A percentile compares a stretch with the other conserved stretches of the same genome.
Conservation (phyloP, 2,888 invertebrate species). For the Drosophila leonis region DNA sequence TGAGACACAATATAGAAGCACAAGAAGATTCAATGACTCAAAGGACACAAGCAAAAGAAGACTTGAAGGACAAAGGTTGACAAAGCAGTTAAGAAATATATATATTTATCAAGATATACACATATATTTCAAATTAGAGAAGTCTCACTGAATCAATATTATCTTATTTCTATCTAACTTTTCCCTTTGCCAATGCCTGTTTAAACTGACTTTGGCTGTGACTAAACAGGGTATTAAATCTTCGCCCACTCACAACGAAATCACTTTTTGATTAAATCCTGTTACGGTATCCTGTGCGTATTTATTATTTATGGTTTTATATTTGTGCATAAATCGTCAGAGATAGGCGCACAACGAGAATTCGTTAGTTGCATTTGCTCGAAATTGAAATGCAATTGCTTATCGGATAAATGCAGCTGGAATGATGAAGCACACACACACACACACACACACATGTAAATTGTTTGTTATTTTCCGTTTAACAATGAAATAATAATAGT, state of each 20-base stretch:
- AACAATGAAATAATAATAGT: constrained; percentile 10
- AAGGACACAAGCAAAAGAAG: too few species aligned
- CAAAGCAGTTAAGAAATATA: too few species aligned
- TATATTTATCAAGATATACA: too few species aligned
- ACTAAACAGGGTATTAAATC: not conserved
- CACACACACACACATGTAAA: not conserved
- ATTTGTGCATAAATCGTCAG: constrained; percentile 26
- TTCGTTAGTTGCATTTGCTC: constrained; percentile 6
- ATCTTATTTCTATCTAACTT: too few species aligned
- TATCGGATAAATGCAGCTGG: constrained; percentile 7
- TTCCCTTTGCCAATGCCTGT: too few species aligned
- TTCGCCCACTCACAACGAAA: not conserved
- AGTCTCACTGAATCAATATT: too few species aligned
- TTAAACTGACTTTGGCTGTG: too few species aligned
- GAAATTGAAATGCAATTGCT: constrained; percentile 12
- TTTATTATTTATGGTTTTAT: constrained; percentile 10
- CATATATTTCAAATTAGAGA: too few species aligned
- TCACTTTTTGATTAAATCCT: not conserved
- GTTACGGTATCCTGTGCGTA: constrained; percentile 6
- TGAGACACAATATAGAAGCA: too few species aligned
- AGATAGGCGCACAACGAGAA: constrained; percentile 8
- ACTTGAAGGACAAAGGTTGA: too few species aligned
- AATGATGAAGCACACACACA: not conserved
- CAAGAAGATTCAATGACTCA: too few species aligned
- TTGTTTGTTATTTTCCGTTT: constrained; percentile 12